A percentile compares a stretch with the other conserved stretches of the same genome.
Conservation (phyloP, 2,797 vertebrate species). For the Enteromius afrohamiltoni region DNA sequence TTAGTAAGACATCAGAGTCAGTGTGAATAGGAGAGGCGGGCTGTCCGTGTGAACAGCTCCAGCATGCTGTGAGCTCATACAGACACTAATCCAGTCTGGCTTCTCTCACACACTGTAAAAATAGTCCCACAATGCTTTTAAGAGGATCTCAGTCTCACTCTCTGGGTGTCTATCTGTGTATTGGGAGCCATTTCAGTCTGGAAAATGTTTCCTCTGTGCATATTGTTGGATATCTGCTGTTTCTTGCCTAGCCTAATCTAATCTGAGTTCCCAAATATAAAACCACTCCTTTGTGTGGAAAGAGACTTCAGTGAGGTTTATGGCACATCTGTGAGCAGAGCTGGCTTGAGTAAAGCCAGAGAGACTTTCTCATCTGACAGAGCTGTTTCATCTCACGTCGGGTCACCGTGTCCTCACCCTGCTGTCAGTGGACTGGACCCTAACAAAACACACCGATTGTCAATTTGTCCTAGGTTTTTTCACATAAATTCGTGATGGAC, state of each 20-base stretch:
- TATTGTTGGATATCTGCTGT: conserved; percentile 35
- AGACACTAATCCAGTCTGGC: conserved; percentile 43
- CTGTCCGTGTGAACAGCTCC: conserved; percentile 60
- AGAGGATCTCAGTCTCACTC: not conserved
- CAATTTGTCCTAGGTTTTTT: too few relatives aligned
- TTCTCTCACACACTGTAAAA: conserved; percentile 57
- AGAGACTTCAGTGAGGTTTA: not conserved
- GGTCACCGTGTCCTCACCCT: conserved; percentile 10
- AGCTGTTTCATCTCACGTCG: conserved; percentile 24
- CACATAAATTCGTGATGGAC: too few relatives aligned
- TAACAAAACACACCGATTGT: conserved; percentile 20
- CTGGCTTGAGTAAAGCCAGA: conserved; percentile 50
- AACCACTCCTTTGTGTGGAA: conserved; percentile 16
- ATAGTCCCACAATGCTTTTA: conserved; percentile 44
- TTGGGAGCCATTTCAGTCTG: conserved; percentile 17
- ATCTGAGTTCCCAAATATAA: conserved; percentile 52
- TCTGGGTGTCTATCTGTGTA: conserved; percentile 32
- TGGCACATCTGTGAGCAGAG: conserved; percentile 43
- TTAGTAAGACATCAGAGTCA: conserved; percentile 50
- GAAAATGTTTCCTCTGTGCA: conserved; percentile 3
- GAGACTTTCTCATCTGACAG: conserved; percentile 32
- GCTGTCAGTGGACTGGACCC: conserved; percentile 1
- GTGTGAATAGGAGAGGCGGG: conserved; percentile 62
- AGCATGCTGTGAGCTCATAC: conserved; percentile 64
- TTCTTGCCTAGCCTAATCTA: conserved; percentile 51